Evolutionary conservation across 2,888 invertebrate genomes (phyloP).

Genomic region (Parnassius apollo): DNA sequence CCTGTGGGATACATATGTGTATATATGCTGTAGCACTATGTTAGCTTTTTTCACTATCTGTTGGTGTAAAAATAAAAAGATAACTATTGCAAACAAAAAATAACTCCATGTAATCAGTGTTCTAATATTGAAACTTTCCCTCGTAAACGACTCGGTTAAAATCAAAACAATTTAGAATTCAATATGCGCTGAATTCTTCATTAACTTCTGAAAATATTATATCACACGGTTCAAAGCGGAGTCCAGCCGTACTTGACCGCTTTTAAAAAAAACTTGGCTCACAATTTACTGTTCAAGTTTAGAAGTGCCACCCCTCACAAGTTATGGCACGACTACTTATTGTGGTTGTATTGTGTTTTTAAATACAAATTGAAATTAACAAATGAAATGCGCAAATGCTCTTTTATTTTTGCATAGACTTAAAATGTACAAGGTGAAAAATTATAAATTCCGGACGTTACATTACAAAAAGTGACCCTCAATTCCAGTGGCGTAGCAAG

Average conservation of each 20-base stretch:
- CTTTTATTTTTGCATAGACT: no score
- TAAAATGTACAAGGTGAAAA: no score
- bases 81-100: no score
- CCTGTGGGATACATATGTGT: no score
- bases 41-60: no score
- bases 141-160: background rate
- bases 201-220: slow-evolving; percentile 25
- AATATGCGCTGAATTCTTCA: slow-evolving; percentile 22
- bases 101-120: no score
- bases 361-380: background rate
- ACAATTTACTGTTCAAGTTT: slow-evolving; percentile 50
- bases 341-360: slow-evolving; percentile 29
- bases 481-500: no score
- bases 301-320: slow-evolving; percentile 40
- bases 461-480: no score
- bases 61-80: no score
- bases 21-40: no score
- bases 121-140: background rate
- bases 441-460: no score
- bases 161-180: slow-evolving; percentile 21
- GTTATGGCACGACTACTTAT: slow-evolving; percentile 37
- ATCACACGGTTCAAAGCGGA: slow-evolving; percentile 28
- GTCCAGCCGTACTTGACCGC: slow-evolving; percentile 38
- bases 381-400: no score
- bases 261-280: slow-evolving; percentile 46